Base-by-base conservation (phyloP, 2,797 vertebrate genomes). In the Clarias platycephalus region DNA sequence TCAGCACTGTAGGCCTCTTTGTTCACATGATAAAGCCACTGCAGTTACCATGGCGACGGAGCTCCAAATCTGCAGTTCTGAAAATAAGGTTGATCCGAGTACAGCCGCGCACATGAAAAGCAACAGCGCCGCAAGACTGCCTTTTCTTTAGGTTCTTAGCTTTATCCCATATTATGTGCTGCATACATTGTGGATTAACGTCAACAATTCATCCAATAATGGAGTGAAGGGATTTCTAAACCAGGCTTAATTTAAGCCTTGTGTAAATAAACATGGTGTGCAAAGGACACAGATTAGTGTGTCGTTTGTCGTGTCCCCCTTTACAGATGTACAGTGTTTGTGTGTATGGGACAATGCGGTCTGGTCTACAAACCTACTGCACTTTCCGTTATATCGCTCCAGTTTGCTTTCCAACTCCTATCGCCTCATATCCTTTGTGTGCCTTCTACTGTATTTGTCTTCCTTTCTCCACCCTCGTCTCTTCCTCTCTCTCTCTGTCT, bases 1-100 rank as follows among this genome's bases (percentile, higher is more conserved):
- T 77, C 67, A 66, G 82, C 66, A 84, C 68, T 81, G 76, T 60
- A 67, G 34, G 37, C 49, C 60, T 74, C 92, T 92, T 93, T 94
- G 91, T 94, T 93, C 91, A 84, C 85, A 86, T 76, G 87, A 88
- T 18, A 68, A 87, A 90, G 90, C 90, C 86, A 91, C 84, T 80
- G 85, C 49, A 88, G 94, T 95, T 94, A 87, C 92, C 79, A 92
- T 93, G 93, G 93, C 89, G 85, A 95, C 89, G 79, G 83, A 85
- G 83, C 86, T 93, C 83, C 87, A 88, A 16, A 91, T 93, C 87
- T 88, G 86, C 70, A 60, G 67, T 79, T 80, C 86, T 91, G 91
- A 90, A 87, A 91, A 90, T 90, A 70, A 83, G 55, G 15, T 67
- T 86, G 64, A 68, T 82, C 75, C 70, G 75, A 78, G 58, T 79